Evolutionary conservation across 2,797 vertebrate genomes (phyloP).

Genomic region (Diplodus sargus): DNA sequence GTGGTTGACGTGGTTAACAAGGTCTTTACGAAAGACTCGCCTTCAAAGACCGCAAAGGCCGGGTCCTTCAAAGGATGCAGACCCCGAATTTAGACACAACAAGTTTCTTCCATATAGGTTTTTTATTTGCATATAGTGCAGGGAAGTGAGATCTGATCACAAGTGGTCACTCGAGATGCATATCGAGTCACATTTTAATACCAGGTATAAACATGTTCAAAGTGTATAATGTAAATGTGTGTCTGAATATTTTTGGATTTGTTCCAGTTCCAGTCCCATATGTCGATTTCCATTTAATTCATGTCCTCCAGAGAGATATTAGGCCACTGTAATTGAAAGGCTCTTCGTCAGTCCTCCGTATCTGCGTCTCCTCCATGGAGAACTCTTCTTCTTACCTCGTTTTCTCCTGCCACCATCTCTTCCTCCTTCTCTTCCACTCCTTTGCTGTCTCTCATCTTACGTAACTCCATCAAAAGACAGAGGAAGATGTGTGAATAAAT

Average conservation of each 20-base stretch:
- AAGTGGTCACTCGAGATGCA: no score
- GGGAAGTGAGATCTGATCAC: no score
- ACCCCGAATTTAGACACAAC: no score
- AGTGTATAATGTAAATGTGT: background rate
- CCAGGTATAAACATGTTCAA: no score
- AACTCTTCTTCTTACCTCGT: background rate
- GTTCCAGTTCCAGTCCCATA: no score
- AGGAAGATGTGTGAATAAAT: slow-evolving; percentile 38
- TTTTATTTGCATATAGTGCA: no score
- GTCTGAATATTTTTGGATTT: background rate
- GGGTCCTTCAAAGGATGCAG: no score
- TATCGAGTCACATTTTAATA: no score
- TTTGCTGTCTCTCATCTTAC: slow-evolving; percentile 16
- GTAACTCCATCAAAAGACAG: slow-evolving; percentile 5
- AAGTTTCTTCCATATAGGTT: no score
- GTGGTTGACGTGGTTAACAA: no score
- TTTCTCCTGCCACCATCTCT: background rate
- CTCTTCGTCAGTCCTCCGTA: background rate
- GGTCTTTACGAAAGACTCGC: no score
- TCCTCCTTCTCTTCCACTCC: background rate
- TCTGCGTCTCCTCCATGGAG: background rate
- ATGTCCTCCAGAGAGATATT: background rate
- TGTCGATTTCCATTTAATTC: background rate
- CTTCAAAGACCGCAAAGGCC: no score
- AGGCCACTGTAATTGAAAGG: background rate